Percentiles rank a stretch among this genome's conserved stretches.
Evolutionary conservation across 2,797 vertebrate genomes (phyloP).

Genomic region (Eleutherodactylus coqui): DNA sequence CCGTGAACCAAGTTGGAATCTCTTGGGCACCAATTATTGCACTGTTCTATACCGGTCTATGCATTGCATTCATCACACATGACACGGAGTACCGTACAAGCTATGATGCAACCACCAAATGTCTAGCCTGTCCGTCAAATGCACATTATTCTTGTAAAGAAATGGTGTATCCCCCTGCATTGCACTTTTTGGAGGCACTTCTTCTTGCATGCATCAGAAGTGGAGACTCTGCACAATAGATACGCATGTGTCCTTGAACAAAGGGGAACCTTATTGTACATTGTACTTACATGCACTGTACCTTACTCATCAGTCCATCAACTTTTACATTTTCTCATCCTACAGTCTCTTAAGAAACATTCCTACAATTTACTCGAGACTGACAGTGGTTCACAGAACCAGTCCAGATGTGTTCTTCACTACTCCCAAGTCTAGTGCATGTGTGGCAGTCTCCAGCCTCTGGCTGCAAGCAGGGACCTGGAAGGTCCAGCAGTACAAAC

Average conservation of each 20-base stretch:
- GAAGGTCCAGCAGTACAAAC: constrained; percentile 61
- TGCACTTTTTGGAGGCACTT: too few relatives aligned
- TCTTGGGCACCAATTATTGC: neutral
- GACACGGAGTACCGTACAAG: neutral
- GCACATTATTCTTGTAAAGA: neutral
- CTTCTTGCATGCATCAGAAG: neutral
- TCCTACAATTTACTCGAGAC: neutral
- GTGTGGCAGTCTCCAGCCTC: constrained; percentile 60
- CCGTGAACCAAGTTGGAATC: neutral
- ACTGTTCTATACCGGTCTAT: neutral
- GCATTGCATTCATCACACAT: neutral
- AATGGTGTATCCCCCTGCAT: neutral
- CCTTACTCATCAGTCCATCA: neutral
- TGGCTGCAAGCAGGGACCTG: constrained; percentile 54
- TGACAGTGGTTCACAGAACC: constrained; percentile 31
- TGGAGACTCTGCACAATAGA: too few relatives aligned
- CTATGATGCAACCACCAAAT: neutral
- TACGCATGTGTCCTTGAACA: too few relatives aligned
- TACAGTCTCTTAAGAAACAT: constrained; percentile 9
- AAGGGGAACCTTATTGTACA: neutral
- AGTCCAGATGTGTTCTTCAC: constrained; percentile 57
- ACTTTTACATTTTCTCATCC: neutral
- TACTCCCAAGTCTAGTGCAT: constrained; percentile 52
- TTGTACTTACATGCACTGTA: neutral
- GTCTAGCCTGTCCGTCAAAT: neutral